Percentiles rank a stretch among this genome's conserved stretches.
These are phyloP conservation scores for Macrostomum lignano DNA, from an alignment of 1,140 invertebrate genomes.

Conservation along the genomic window DNA sequence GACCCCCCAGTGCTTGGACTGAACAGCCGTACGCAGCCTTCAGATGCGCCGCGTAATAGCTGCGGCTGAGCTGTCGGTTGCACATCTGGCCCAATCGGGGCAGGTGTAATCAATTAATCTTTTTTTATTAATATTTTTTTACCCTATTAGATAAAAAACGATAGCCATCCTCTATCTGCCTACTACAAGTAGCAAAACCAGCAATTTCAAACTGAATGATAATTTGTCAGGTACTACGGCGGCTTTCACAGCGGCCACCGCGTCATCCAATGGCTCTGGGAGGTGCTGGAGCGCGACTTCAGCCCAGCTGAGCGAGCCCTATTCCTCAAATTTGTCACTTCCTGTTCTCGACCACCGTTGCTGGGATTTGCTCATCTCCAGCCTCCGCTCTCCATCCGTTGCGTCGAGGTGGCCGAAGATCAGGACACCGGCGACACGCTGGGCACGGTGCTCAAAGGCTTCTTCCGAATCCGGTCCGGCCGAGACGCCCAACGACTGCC, in stretches of 20 bases:
- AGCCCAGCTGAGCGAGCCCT: slow-evolving; percentile 56
- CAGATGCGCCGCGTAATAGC: too few relatives aligned
- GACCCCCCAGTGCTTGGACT: too few relatives aligned
- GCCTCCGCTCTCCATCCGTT: slow-evolving; percentile 90
- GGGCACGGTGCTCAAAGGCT: slow-evolving; percentile 76
- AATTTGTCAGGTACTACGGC: slow-evolving; percentile 69
- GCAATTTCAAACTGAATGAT: too few relatives aligned
- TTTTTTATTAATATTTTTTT: slow-evolving; percentile 4
- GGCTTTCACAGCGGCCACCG: slow-evolving; percentile 93
- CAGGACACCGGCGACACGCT: slow-evolving; percentile 73
- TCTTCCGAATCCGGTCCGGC: slow-evolving; percentile 62
- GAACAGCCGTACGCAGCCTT: too few relatives aligned
- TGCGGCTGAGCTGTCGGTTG: too few relatives aligned
- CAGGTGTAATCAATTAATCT: not conserved
- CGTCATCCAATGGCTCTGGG: slow-evolving; percentile 92
- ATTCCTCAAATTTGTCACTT: slow-evolving; percentile 96
- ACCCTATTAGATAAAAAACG: slow-evolving; percentile 35
- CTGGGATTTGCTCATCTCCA: slow-evolving; percentile 85
- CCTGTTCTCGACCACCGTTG: slow-evolving; percentile 83
- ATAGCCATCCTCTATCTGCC: too few relatives aligned
- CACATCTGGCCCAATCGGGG: not conserved
- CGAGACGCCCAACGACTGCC: slow-evolving; percentile 79
- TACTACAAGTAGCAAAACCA: too few relatives aligned
- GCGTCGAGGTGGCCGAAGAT: slow-evolving; percentile 72
- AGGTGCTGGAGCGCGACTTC: slow-evolving; percentile 83